Evolutionary conservation across 2,113 vertebrate genomes (phyloP), one percentile per base, ranked within the genome.

Genomic region (Solea solea): DNA sequence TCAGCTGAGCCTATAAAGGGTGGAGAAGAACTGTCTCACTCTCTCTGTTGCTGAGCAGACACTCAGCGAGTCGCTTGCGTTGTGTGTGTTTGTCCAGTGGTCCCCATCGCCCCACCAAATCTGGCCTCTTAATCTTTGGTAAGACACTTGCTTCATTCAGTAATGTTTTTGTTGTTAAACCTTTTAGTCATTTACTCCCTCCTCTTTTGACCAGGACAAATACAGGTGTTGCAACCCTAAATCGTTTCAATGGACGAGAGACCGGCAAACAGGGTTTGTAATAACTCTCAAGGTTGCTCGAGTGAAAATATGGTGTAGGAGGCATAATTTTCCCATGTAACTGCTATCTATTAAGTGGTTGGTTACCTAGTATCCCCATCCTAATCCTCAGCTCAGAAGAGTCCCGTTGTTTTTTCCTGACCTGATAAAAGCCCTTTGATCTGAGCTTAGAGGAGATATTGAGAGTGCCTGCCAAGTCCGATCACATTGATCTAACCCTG

Each of bases 401-500:
- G 65, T 56, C 71, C 74, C 50, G 12, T 69, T 64, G 44, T 70
- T 60, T 72, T 75, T 74, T 9, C 69, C 39, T 6, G 73, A 74
- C 78, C 64, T 58, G 71, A 85, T 82, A 74, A 77, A 82, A 71
- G 39, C 54, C 45, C 65, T 90, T 82, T 82, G 80, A 88, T 85
- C 74, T 76, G 64, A 77, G 74, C 74, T 82, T 80, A 81, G 74
- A 81, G 75, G 84, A 83, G 80, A 87, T 72, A 84, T 56, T 69
- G 62, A 66, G 64, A 78, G 61, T 10, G 46, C 69, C 61, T 77
- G 86, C 88, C 80, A 90, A 83, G 78, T 76, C 83, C 78, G 64
- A 90, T 77, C 78, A 65, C 78, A 90, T 84, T 74, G 80, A 90
- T 89, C 80, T 80, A 69, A 74, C 80, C 76, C 74, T 53, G 78